Conservation (phyloP, 1,140 invertebrate genomes). For the Hylyphantes graminicola region DNA sequence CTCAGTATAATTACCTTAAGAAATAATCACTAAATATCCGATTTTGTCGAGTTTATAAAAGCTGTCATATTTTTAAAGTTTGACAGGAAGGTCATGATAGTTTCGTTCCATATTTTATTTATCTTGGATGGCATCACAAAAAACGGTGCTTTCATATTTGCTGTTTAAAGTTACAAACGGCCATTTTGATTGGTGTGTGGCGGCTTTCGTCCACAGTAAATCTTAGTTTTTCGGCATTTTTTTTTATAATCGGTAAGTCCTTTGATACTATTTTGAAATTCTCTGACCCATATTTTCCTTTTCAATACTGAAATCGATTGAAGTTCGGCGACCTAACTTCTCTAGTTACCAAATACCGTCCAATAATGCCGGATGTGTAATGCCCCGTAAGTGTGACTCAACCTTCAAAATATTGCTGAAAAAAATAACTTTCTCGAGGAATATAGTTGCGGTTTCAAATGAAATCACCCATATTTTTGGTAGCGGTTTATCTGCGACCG, state of each 20-base stretch:
- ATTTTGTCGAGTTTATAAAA: too few species aligned
- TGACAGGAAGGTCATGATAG: too few species aligned
- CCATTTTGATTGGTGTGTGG: conserved; percentile 59
- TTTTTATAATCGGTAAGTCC: conserved; percentile 9
- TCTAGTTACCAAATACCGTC: neutral
- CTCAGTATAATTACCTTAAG: too few species aligned
- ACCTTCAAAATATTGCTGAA: conserved; percentile 25
- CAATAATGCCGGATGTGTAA: conserved; percentile 49
- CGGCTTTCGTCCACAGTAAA: conserved; percentile 49
- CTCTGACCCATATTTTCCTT: neutral
- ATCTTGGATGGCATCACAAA: conserved; percentile 38
- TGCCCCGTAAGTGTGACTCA: conserved; percentile 33
- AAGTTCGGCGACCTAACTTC: neutral
- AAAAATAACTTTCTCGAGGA: conserved; percentile 1
- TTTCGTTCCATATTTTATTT: too few species aligned
- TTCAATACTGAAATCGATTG: neutral
- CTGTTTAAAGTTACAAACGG: conserved; percentile 46
- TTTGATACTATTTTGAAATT: neutral
- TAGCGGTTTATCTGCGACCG: neutral
- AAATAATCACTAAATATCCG: too few species aligned
- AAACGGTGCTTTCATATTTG: conserved; percentile 47
- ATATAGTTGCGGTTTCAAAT: neutral
- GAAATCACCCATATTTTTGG: neutral
- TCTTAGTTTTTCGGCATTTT: neutral
- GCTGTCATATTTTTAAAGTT: too few species aligned